Evolutionary conservation across 2,888 invertebrate genomes (phyloP), one percentile per base, ranked within the genome.

Genomic region (Cephus runcator): DNA sequence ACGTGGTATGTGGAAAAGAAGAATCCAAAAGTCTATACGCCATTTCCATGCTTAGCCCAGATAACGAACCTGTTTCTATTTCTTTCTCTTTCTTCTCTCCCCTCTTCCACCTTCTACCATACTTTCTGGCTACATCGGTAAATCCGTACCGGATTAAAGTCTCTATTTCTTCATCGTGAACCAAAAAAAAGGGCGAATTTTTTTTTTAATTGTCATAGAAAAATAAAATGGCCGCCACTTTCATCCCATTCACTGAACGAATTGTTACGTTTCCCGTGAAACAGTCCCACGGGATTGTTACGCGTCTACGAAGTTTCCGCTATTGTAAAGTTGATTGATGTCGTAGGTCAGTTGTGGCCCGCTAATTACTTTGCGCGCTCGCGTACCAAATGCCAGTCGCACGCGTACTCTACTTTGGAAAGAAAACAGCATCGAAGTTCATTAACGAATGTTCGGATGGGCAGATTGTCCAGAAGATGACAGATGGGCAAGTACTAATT

Each of bases 1-100:
- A 84, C 85, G 77, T 34, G n/a, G 34, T 74, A 35, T n/a, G n/a
- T 34, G 35, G 30, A 34, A 74, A n/a, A 34, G 23, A 9, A 34
- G 74, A n/a, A 34, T 34, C 12, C 34, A 30, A 35, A 34, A 35
- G 36, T 74, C 74, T 35, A 74, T 35, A 11, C 36, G 74, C 34
- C 23, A 35, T 74, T 74, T 35, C 74, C 34, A 34, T 34, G 30
- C 74, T 30, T 23, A 35, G 71, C 31, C 30, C 34, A 31, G 15
- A 31, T 31, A 71, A 33, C 34, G 31, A 34, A 6, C 30, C 15
- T 31, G 12, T 31, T 15, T 71, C 71, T 30, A 31, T 33, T 34
- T 71, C 71, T 71, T 34, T 71, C 71, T 71, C 11, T 30, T 23
- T 69, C 31, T 11, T 34, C 15, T 34, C 31, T 34, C 30, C 33